phyloP scores from a whole-genome alignment of 2,113 vertebrate species.

The Strigops habroptila region DNA sequence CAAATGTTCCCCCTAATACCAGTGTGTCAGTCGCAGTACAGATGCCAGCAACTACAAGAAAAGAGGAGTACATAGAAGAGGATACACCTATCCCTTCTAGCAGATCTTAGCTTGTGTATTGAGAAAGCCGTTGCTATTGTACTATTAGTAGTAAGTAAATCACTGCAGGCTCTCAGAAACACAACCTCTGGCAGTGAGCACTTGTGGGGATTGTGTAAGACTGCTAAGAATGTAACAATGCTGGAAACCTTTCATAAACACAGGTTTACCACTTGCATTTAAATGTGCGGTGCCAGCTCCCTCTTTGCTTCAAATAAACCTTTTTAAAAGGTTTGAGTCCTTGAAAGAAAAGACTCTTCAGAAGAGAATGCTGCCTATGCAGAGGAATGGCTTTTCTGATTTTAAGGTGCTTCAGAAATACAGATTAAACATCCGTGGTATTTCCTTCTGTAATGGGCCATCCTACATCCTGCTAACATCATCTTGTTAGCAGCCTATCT shows the following conservation, averaged over 20 bases:
- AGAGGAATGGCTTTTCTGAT: constrained; percentile 38
- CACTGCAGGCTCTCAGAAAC: neutral
- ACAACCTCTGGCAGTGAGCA: neutral
- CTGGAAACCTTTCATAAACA: neutral
- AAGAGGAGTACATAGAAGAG: neutral
- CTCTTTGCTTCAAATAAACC: neutral
- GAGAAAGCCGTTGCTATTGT: neutral
- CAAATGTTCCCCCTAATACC: neutral
- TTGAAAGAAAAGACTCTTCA: neutral
- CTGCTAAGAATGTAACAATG: neutral
- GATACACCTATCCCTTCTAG: neutral
- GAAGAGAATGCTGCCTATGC: neutral
- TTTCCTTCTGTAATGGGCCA: neutral
- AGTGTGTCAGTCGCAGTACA: neutral
- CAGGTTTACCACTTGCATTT: neutral
- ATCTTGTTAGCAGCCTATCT: neutral
- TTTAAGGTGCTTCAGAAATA: neutral
- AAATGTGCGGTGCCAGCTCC: neutral
- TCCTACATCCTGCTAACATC: neutral
- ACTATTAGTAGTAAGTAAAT: neutral
- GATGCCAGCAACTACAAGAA: neutral
- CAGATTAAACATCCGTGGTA: neutral
- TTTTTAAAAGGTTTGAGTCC: neutral
- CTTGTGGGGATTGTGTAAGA: neutral
- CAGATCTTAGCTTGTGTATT: neutral